Conservation (phyloP, 1,140 invertebrate genomes). For the Eurosta solidaginis region DNA sequence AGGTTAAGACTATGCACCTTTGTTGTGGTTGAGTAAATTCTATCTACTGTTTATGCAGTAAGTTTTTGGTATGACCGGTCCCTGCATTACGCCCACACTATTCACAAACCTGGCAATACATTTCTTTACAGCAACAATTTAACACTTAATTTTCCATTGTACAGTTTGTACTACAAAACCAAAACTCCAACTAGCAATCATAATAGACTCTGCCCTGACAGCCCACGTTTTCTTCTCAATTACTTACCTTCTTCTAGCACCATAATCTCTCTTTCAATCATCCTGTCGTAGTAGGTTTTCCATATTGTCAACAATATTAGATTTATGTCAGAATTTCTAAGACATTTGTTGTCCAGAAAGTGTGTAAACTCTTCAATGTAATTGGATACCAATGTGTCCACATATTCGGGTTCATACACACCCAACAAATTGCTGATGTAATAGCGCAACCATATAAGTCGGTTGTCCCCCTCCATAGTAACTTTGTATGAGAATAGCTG, state of each 20-base stretch:
- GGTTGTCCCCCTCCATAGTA: not conserved
- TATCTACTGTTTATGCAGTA: too few species aligned
- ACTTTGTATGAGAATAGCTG: not conserved
- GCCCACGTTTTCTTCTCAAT: not conserved
- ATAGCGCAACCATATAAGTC: constrained; percentile 50
- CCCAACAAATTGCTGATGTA: constrained; percentile 52
- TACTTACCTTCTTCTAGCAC: constrained; percentile 65
- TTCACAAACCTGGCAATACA: too few species aligned
- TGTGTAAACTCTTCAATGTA: constrained; percentile 42
- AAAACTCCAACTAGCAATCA: too few species aligned
- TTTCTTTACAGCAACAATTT: too few species aligned
- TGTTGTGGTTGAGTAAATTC: too few species aligned
- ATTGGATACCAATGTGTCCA: constrained; percentile 44
- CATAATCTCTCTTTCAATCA: constrained; percentile 64
- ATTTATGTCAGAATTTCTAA: constrained; percentile 58
- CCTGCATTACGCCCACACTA: too few species aligned
- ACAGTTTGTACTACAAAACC: too few species aligned
- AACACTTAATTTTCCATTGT: too few species aligned
- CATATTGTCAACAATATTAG: constrained; percentile 63
- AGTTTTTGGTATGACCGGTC: too few species aligned
- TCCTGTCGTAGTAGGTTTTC: constrained; percentile 63
- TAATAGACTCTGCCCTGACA: too few species aligned
- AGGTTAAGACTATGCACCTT: too few species aligned
- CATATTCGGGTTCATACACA: constrained; percentile 50
- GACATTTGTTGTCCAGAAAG: constrained; percentile 57